Percentiles rank a stretch among this genome's conserved stretches.
Evolutionary conservation across 2,113 vertebrate genomes (phyloP).

Genomic region (Zapus hudsonius): DNA sequence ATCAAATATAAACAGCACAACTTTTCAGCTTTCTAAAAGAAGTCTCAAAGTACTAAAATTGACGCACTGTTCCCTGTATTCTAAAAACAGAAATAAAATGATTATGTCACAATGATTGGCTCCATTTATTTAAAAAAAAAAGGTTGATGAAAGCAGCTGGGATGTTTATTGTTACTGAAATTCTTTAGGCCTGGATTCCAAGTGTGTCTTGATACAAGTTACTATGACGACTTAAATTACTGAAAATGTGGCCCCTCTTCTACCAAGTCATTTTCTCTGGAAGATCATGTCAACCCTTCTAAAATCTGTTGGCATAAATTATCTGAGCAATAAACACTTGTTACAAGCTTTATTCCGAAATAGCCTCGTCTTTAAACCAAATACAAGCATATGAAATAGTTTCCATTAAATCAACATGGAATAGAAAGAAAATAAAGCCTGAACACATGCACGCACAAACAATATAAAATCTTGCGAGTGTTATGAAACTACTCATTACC

Average conservation of each 20-base stretch:
- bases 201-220: conserved; percentile 80
- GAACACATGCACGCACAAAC: not conserved
- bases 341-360: conserved; percentile 52
- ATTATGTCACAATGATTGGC: conserved; percentile 54
- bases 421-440: conserved; percentile 44
- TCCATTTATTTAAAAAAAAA: not conserved
- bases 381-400: conserved; percentile 34
- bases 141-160: conserved; percentile 51
- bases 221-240: conserved; percentile 82
- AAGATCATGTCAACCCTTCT: not conserved
- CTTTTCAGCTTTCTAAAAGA: conserved; percentile 35
- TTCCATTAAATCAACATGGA: conserved; percentile 2
- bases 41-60: conserved; percentile 49
- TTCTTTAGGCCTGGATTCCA: conserved; percentile 54
- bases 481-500: not conserved
- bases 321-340: not conserved
- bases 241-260: conserved; percentile 80
- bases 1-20: conserved; percentile 1
- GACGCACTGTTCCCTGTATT: conserved; percentile 4
- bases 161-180: conserved; percentile 74
- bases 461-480: not conserved
- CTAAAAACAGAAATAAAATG: conserved; percentile 66
- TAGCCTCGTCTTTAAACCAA: not conserved
- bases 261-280: not conserved
- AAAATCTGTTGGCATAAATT: not conserved